Percentiles rank a stretch among this genome's conserved stretches.
These are phyloP conservation scores for Actinopyga echinites DNA, from an alignment of 53 echinoderm and acorn worm species.

Conservation along the genomic window DNA sequence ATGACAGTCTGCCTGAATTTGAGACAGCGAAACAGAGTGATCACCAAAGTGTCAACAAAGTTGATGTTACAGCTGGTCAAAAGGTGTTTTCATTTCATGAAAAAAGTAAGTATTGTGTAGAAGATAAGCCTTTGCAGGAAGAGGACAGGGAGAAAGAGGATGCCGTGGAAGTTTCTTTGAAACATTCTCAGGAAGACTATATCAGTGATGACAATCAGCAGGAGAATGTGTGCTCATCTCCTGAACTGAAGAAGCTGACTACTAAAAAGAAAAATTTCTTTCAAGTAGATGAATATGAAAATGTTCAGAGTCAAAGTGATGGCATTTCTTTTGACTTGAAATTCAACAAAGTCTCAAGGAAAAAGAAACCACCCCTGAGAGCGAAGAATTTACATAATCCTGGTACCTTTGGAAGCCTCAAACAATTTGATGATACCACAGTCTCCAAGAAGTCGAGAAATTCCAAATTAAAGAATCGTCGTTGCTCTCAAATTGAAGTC, in stretches of 20 bases:
- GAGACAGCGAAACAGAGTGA: background rate
- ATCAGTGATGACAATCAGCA: background rate
- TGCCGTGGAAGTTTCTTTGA: too few relatives aligned
- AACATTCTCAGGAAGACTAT: too few relatives aligned
- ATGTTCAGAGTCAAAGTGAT: background rate
- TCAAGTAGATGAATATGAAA: background rate
- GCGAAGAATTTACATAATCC: background rate
- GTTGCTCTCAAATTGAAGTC: conserved; percentile 15
- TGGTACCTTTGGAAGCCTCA: conserved; percentile 9
- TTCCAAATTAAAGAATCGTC: background rate
- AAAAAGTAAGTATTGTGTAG: too few relatives aligned
- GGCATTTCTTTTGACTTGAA: background rate
- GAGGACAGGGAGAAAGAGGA: too few relatives aligned
- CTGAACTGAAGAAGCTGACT: background rate
- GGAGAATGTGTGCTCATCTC: background rate
- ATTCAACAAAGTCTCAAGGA: background rate
- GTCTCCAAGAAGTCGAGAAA: background rate
- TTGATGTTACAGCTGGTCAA: background rate
- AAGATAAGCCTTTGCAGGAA: background rate
- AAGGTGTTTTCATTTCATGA: too few relatives aligned
- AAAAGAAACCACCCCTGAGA: background rate
- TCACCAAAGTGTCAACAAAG: background rate
- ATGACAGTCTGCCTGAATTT: conserved; percentile 5
- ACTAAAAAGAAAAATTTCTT: background rate
- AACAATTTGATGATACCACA: conserved; percentile 8